Percentiles rank a stretch among this genome's conserved stretches.
Conservation (phyloP, 2,888 invertebrate genomes). For the Brenthis ino region DNA sequence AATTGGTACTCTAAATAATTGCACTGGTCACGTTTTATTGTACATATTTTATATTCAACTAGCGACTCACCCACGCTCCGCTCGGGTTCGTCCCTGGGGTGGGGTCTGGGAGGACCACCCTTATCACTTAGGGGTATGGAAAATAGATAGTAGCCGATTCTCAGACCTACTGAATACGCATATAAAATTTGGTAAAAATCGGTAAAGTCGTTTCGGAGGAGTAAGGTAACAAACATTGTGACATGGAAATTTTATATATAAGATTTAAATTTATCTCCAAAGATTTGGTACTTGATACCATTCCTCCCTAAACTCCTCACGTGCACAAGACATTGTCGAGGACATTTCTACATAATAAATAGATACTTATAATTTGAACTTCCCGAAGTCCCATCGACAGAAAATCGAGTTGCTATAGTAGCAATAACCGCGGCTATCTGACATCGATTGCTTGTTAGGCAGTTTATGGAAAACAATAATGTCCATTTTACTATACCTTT, state of each 20-base stretch:
- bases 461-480: slow-evolving; percentile 43
- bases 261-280: slow-evolving; percentile 5
- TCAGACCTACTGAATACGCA: too few species aligned
- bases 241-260: too few species aligned
- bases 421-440: slow-evolving; percentile 28
- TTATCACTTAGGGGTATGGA: too few species aligned
- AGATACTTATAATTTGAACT: slow-evolving; percentile 15
- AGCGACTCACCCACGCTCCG: too few species aligned
- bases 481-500: slow-evolving; percentile 41
- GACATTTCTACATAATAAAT: neutral
- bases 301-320: slow-evolving; percentile 1
- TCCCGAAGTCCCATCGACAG: slow-evolving; percentile 18
- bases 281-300: neutral
- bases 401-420: slow-evolving; percentile 33
- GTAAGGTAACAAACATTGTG: too few species aligned
- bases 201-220: too few species aligned
- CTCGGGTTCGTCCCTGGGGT: too few species aligned
- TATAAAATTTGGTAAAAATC: too few species aligned
- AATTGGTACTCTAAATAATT: slow-evolving; percentile 14
- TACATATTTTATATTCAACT: neutral
- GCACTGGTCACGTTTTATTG: slow-evolving; percentile 8
- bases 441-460: slow-evolving; percentile 40
- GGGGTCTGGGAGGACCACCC: too few species aligned
- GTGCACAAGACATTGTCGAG: neutral
- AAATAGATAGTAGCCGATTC: too few species aligned